Evolutionary conservation across 2,113 vertebrate genomes (phyloP), one percentile per base, ranked within the genome.

Genomic region (Porphyrio hochstetteri): DNA sequence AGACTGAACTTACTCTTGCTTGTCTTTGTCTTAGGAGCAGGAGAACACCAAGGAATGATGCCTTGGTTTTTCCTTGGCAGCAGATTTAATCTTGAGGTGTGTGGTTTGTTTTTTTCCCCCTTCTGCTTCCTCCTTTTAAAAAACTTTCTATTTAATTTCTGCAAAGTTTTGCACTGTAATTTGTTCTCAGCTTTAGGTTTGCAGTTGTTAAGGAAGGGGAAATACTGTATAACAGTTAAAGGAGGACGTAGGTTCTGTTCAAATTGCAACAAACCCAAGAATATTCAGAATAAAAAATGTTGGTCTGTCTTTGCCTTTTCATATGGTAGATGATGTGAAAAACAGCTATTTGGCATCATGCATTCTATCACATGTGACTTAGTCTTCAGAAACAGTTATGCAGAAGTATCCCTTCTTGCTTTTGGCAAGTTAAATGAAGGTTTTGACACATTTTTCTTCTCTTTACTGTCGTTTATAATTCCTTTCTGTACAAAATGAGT

Each of bases 21-120:
- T 89, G 89, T 94, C 82, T 97, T 90, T 96, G 86, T 93, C 93
- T 95, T 89, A 68, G 72, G 64, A 97, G 23, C 85, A 86, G 88
- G 42, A 77, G 69, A 91, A 86, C 85, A 82, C 31, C 72, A 74
- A 86, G 75, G 72, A 90, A 90, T 95, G 77, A 96, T 97, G 74
- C 94, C 60, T 86, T 85, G 50, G 23, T 74, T 95, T 56, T 71
- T 88, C 82, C 48, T 88, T 95, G 70, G 76, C 87, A 93, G 92
- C 77, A 76, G 56, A 84, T 94, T 90, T 92, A 84, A 70, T 95
- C 53, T 76, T 78, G 28, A 6, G 1, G 0, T 4, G 48, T 10
- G 21, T 19, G 18, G 46, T 21, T 48, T 46, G 19, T 20, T 59
- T 10, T 24, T 5, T 10, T 14, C 13, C 5, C 11, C 15, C 27